Evolutionary conservation across 2,797 vertebrate species (phyloP), one percentile per base, ranked within the genome.

Genomic region (Ptychobarbus kaznakovi): DNA sequence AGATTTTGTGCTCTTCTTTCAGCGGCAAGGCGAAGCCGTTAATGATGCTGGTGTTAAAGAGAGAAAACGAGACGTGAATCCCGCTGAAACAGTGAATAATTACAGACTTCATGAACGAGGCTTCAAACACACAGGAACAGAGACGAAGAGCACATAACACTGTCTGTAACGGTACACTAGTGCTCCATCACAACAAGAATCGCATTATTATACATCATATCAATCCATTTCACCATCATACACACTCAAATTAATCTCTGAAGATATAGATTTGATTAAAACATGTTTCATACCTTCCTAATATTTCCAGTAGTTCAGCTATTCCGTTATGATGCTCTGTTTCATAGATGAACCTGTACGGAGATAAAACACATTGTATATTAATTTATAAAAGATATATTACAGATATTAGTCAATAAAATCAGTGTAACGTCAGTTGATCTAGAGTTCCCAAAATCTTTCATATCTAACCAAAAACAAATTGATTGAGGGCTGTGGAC

Each of bases 1-100:
- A 99, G 93, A 99, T 98, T 94, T 99, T 99, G 97, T 99, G 98
- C 95, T 99, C 98, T 94, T 99, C 98, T 96, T 99, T 99, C 83
- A 99, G 95, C 46, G 98, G 98, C 94, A 99, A 97, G 91, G 98
- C 98, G 95, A 99, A 99, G 74, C 98, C 98, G 90, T 99, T 99
- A 92, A 99, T 99, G 95, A 99, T 99, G 92, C 98, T 99, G 94
- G 0, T 86, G 92, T 58, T 74, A 53, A 0, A 88, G 92, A 68
- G 80, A 65, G 83, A 85, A 3, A 87, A 1, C 86, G 10, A 88
- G 40, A 76, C 0, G 15, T n/a, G 28, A 58, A 44, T 56, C 7
- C 56, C 25, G 46, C 42, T 49, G 40, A 40, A 74, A 69, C 13
- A 1, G 32, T 16, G 13, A 72, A 72, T 13, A 22, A 76, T 32